Percentiles rank a stretch among this genome's conserved stretches.
These are phyloP conservation scores for Ibidorhyncha struthersii DNA, from an alignment of 2,113 vertebrate genomes.

Conservation along the genomic window DNA sequence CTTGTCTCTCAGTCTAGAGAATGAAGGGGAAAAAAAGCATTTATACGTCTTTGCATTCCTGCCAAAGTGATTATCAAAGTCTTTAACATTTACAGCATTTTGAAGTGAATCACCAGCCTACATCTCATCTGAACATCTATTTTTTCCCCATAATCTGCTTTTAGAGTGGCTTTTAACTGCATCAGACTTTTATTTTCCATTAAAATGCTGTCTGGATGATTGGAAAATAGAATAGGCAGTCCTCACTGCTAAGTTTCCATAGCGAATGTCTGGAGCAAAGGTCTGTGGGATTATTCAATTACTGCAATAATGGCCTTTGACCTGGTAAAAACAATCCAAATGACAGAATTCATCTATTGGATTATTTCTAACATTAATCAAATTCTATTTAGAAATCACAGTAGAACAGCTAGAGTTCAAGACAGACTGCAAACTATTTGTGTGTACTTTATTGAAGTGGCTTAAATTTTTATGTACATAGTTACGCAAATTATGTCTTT, in stretches of 20 bases:
- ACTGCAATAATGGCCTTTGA: constrained; percentile 59
- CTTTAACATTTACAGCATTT: constrained; percentile 46
- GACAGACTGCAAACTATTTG: constrained; percentile 18
- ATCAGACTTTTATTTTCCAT: constrained; percentile 26
- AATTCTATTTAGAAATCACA: constrained; percentile 43
- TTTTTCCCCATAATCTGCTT: constrained; percentile 52
- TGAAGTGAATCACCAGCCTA: constrained; percentile 38
- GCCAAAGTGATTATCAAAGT: constrained; percentile 27
- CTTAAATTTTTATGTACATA: background rate
- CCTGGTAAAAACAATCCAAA: constrained; percentile 48
- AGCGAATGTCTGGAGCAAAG: constrained; percentile 68
- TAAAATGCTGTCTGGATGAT: constrained; percentile 46
- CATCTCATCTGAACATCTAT: constrained; percentile 36
- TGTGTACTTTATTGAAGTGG: background rate
- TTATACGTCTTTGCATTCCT: constrained; percentile 10
- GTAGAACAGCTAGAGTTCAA: background rate
- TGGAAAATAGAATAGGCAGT: constrained; percentile 51
- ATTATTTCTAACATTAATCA: constrained; percentile 55
- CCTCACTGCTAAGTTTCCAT: constrained; percentile 51
- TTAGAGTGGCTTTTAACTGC: constrained; percentile 51
- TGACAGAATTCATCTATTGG: constrained; percentile 47
- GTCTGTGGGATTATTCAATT: constrained; percentile 67
- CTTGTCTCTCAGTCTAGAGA: background rate
- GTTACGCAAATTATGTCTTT: background rate
- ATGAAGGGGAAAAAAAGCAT: background rate